phyloP scores from a whole-genome alignment of 2,888 invertebrate genomes.

The Pandemis corylana region DNA sequence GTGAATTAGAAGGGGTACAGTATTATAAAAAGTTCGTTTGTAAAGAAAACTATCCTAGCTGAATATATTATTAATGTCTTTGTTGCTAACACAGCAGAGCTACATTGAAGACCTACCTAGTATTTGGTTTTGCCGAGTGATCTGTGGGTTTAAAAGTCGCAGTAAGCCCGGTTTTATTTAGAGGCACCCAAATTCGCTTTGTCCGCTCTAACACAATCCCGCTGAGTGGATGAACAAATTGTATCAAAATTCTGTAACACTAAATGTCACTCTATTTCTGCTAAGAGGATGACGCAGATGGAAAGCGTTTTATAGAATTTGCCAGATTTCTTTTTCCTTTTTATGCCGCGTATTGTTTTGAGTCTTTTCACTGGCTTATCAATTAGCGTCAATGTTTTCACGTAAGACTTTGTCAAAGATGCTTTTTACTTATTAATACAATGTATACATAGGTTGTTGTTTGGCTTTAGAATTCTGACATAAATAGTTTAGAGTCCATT shows the following conservation, averaged over 20 bases:
- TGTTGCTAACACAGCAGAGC: background rate
- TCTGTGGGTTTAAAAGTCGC: slow-evolving; percentile 1
- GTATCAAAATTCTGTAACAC: slow-evolving; percentile 27
- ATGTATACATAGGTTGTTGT: background rate
- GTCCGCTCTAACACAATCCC: slow-evolving; percentile 9
- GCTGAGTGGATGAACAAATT: slow-evolving; percentile 22
- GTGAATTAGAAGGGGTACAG: slow-evolving; percentile 19
- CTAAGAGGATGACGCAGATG: slow-evolving; percentile 11
- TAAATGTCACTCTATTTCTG: slow-evolving; percentile 27
- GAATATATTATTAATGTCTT: background rate
- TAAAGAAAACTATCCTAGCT: background rate
- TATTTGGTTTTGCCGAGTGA: slow-evolving; percentile 8
- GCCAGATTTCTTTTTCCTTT: slow-evolving; percentile 5
- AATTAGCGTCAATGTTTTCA: background rate
- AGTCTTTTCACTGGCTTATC: slow-evolving; percentile 2
- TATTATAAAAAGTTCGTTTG: slow-evolving; percentile 1
- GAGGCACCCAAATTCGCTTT: slow-evolving; percentile 9
- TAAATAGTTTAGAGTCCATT: background rate
- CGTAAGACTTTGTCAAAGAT: background rate
- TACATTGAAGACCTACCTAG: background rate
- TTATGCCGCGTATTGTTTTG: slow-evolving; percentile 1
- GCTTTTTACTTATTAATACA: background rate
- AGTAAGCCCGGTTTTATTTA: slow-evolving; percentile 9
- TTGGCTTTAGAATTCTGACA: background rate
- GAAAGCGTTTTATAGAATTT: slow-evolving; percentile 16